These are phyloP conservation scores for Ceratosolen solmsi DNA, from an alignment of 1,140 invertebrate genomes.

Conservation along the genomic window DNA sequence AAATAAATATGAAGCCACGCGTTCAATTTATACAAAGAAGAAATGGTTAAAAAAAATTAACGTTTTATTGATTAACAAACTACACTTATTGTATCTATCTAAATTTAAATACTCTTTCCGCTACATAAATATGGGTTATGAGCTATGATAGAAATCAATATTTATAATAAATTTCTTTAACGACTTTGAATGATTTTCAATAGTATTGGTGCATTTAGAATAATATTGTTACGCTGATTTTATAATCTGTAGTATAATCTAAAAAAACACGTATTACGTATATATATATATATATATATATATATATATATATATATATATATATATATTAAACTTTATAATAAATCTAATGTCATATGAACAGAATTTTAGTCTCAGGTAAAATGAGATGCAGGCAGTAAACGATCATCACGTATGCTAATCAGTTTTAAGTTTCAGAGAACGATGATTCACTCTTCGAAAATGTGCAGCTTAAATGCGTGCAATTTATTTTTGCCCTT, in stretches of 20 bases:
- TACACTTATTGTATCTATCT: no score
- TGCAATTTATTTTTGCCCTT: slow-evolving; percentile 44
- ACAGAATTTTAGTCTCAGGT: slow-evolving; percentile 17
- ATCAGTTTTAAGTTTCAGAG: slow-evolving; percentile 47
- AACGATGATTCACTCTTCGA: slow-evolving; percentile 46
- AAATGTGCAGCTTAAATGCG: slow-evolving; percentile 35
- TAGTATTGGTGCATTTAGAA: neutral
- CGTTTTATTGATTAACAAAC: no score
- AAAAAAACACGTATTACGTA: no score
- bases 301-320: no score
- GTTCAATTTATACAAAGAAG: slow-evolving; percentile 20
- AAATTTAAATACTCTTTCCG: no score
- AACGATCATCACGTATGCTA: slow-evolving; percentile 49
- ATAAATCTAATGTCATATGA: slow-evolving; percentile 16
- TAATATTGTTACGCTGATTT: neutral
- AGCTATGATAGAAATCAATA: no score
- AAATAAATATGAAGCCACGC: slow-evolving; percentile 23
- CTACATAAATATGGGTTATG: no score
- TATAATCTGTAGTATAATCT: neutral
- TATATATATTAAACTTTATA: neutral
- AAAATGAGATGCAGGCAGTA: slow-evolving; percentile 36
- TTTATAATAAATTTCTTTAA: no score
- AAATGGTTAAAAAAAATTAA: no score
- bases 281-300: no score
- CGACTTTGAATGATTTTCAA: no score